Percentiles rank a stretch among this genome's conserved stretches.
phyloP scores from a whole-genome alignment of 1,140 invertebrate genomes.

The Microplitis mediator region DNA sequence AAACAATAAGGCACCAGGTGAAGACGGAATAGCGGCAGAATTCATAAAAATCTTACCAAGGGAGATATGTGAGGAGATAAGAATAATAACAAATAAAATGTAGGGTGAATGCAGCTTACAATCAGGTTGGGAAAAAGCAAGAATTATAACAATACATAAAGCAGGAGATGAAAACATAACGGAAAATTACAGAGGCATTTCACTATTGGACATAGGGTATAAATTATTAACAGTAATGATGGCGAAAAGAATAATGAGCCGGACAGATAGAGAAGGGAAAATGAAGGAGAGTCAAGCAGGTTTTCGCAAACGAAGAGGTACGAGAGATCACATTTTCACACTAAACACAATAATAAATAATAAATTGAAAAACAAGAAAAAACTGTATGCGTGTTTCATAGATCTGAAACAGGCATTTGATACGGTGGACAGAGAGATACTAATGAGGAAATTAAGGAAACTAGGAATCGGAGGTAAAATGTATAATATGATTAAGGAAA shows the following conservation, averaged over 20 bases:
- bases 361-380: conserved; percentile 2
- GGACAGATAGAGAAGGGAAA: conserved; percentile 18
- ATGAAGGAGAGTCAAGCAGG: too few relatives aligned
- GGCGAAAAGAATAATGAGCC: conserved; percentile 12
- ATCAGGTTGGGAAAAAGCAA: conserved; percentile 21
- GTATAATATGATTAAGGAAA: conserved; percentile 20
- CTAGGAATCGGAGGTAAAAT: conserved; percentile 16
- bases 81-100: conserved; percentile 10
- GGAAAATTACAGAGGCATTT: conserved; percentile 22
- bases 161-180: conserved; percentile 1
- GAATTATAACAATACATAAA: conserved; percentile 22
- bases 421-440: conserved; percentile 11
- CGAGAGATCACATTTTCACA: conserved; percentile 23
- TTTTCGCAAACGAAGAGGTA: too few relatives aligned
- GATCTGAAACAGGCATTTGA: conserved; percentile 13
- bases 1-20: conserved; percentile 42
- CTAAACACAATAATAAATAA: conserved; percentile 23
- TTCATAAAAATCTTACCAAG: conserved; percentile 32
- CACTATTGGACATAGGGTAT: conserved; percentile 21
- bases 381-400: conserved; percentile 13
- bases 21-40: conserved; percentile 42
- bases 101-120: conserved; percentile 10
- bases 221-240: conserved; percentile 25
- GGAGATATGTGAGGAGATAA: conserved; percentile 20
- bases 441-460: conserved; percentile 6